Evolutionary conservation across 2,113 vertebrate genomes (phyloP), one percentile per base, ranked within the genome.

Genomic region (Actinemys pallida): DNA sequence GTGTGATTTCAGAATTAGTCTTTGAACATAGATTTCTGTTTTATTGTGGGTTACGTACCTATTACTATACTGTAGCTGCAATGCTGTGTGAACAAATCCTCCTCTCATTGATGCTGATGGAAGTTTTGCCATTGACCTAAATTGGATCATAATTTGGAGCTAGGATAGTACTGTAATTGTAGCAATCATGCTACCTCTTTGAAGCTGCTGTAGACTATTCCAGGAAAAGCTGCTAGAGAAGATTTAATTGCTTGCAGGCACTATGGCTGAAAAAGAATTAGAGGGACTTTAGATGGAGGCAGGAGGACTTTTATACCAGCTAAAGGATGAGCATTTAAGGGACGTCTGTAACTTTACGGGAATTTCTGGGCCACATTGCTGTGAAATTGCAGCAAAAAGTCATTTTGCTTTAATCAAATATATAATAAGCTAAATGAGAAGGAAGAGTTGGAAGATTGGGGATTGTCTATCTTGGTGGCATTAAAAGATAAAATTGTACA

Each of bases 1-100:
- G 13, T 59, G 87, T 27, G 35, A 24, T 92, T 95, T 92, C 72
- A 88, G 62, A 94, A 95, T 90, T 83, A 94, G 42, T 80, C 81
- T 93, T 97, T 93, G 72, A 95, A 93, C 87, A 42, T 96, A 94
- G 75, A 49, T 76, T 76, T 80, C 7, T 87, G 93, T 14, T 97
- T 94, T 78, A 94, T 95, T 90, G 42, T 90, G 83, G 65, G 89
- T 92, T 88, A 65, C 56, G 11, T 90, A 27, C 3, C 8, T 27
- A 53, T 59, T 92, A 20, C 81, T 93, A n/a, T 6, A 89, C 20
- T 10, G 2, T n/a, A n/a, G 65, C 39, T 76, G 19, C 6, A 14
- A 27, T 45, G 42, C 14, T 9, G 3, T 45, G 84, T 91, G 53
- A 83, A 0, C 50, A 82, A 84, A 80, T 50, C 90, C 42, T 17